phyloP scores from a whole-genome alignment of 2,888 invertebrate species.

The Smittia sp. region DNA sequence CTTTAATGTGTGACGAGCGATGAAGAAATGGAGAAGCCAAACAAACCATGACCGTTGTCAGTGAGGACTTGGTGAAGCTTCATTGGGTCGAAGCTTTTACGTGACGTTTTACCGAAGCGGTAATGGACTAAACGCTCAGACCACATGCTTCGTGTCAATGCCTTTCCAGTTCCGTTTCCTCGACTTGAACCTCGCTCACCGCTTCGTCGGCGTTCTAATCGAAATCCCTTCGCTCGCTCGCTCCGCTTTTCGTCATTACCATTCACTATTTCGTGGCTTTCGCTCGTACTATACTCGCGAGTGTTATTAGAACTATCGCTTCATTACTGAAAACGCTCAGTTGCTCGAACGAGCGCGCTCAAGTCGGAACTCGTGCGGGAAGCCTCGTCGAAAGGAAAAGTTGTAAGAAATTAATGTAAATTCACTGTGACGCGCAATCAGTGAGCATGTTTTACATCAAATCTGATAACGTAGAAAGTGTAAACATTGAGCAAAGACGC shows the following conservation, averaged over 20 bases:
- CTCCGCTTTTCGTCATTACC: neutral
- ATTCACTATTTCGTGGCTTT: constrained; percentile 3
- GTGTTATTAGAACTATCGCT: neutral
- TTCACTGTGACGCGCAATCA: neutral
- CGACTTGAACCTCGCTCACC: too few relatives aligned
- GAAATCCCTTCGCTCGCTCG: neutral
- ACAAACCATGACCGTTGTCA: too few relatives aligned
- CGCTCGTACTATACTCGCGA: constrained; percentile 6
- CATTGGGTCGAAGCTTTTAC: too few relatives aligned
- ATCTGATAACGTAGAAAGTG: neutral
- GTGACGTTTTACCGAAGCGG: too few relatives aligned
- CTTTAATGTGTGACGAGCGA: too few relatives aligned
- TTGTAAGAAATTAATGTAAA: neutral
- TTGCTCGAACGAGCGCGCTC: neutral
- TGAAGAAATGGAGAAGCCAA: too few relatives aligned
- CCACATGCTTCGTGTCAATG: too few relatives aligned
- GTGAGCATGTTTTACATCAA: neutral
- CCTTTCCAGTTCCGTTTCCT: too few relatives aligned
- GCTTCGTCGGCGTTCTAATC: neutral
- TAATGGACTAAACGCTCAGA: too few relatives aligned
- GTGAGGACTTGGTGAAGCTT: too few relatives aligned
- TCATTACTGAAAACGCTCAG: constrained; percentile 6
- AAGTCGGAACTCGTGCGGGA: neutral
- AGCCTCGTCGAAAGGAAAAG: neutral
- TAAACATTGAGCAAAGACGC: neutral